Conservation (phyloP, 2,113 vertebrate genomes). For the Dissostichus mawsoni region DNA sequence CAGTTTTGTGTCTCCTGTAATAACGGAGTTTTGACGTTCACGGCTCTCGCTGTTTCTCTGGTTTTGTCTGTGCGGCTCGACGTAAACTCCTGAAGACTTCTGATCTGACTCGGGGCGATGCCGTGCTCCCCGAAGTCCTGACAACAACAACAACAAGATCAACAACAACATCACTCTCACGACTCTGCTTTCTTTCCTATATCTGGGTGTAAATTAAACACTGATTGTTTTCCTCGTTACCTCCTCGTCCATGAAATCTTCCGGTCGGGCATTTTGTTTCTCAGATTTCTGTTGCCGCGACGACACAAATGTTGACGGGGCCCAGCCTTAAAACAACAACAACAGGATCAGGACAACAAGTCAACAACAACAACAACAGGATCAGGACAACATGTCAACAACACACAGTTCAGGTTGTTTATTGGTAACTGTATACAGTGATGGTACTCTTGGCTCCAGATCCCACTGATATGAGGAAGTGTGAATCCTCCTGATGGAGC, state of each 20-base stretch:
- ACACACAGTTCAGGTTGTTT: too few species aligned
- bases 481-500: background rate
- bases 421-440: too few species aligned
- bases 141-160: background rate
- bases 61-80: constrained; percentile 87
- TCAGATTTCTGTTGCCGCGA: constrained; percentile 93
- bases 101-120: constrained; percentile 92
- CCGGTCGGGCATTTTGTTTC: constrained; percentile 83
- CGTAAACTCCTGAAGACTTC: constrained; percentile 90
- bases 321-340: constrained; percentile 87
- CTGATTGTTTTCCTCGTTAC: constrained; percentile 66
- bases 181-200: too few species aligned
- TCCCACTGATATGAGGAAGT: too few species aligned
- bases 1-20: constrained; percentile 91
- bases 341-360: too few species aligned
- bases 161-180: background rate
- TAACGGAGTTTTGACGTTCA: constrained; percentile 85
- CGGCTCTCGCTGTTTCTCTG: constrained; percentile 88
- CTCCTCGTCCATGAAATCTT: constrained; percentile 99
- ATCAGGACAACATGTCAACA: too few species aligned
- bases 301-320: constrained; percentile 92
- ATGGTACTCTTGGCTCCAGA: too few species aligned
- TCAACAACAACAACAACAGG: background rate
- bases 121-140: constrained; percentile 96
- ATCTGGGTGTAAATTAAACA: too few species aligned